Percentiles rank a stretch among this genome's conserved stretches.
These are phyloP conservation scores for Urocynchramus pylzowi DNA, from an alignment of 2,113 vertebrate species.

Conservation along the genomic window DNA sequence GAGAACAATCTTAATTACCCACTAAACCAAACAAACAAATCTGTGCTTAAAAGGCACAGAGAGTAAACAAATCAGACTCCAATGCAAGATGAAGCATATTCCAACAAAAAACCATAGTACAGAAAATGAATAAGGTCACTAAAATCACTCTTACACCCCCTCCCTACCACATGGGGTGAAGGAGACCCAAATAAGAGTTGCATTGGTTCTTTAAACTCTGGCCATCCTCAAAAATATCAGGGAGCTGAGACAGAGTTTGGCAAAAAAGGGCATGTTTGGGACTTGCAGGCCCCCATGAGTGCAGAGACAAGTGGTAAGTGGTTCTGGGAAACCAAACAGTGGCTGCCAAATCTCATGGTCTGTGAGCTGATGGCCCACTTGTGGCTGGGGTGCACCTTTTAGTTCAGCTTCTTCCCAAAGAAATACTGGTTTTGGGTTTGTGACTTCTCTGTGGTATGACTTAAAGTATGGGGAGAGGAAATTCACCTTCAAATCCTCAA, in stretches of 20 bases:
- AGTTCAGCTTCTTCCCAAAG: background rate
- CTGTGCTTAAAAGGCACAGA: background rate
- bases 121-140: background rate
- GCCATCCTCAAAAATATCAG: background rate
- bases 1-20: background rate
- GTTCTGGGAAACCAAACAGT: accelerated
- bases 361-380: too few relatives aligned
- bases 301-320: background rate
- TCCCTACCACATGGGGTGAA: background rate
- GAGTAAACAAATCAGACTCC: background rate
- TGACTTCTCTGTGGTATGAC: background rate
- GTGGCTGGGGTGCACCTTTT: background rate
- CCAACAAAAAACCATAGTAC: background rate
- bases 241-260: background rate
- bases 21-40: background rate
- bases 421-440: background rate
- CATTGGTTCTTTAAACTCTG: background rate
- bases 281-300: background rate
- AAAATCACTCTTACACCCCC: background rate
- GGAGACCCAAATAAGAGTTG: background rate
- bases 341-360: background rate
- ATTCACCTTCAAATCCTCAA: background rate
- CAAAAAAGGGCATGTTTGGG: background rate
- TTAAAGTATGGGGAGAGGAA: background rate
- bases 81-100: background rate